phyloP scores from a whole-genome alignment of 1,140 invertebrate species.

The Drosophila bocki region DNA sequence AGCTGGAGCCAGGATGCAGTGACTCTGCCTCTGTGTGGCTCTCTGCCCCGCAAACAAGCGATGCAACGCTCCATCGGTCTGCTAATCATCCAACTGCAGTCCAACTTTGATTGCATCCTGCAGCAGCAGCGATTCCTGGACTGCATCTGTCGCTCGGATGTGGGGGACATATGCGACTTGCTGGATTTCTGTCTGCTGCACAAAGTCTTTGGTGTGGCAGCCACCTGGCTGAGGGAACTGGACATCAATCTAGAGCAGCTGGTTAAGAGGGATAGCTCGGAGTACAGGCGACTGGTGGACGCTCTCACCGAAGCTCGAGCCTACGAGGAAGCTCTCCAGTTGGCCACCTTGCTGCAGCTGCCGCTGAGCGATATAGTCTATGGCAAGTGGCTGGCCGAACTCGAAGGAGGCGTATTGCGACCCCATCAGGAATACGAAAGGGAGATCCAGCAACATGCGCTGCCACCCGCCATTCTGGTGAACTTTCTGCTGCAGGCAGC shows the following conservation, averaged over 20 bases:
- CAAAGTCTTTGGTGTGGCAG: conserved; percentile 66
- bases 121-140: conserved; percentile 74
- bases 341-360: conserved; percentile 69
- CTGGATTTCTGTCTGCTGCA: conserved; percentile 77
- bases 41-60: conserved; percentile 46
- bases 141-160: conserved; percentile 76
- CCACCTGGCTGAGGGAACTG: conserved; percentile 49
- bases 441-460: conserved; percentile 66
- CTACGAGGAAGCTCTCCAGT: conserved; percentile 74
- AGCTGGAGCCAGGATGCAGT: conserved; percentile 74
- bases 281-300: conserved; percentile 65
- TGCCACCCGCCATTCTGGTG: conserved; percentile 74
- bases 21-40: conserved; percentile 58
- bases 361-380: conserved; percentile 80
- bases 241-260: conserved; percentile 65
- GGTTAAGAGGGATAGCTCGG: conserved; percentile 46
- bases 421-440: conserved; percentile 66
- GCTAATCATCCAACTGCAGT: conserved; percentile 65
- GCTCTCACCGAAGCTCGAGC: conserved; percentile 62
- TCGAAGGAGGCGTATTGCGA: conserved; percentile 52
- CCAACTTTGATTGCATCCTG: conserved; percentile 68
- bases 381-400: conserved; percentile 72
- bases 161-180: conserved; percentile 77
- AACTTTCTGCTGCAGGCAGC: conserved; percentile 77
- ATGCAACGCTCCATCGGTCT: conserved; percentile 72